These are phyloP conservation scores for Copidosoma aretas DNA, from an alignment of 2,888 invertebrate genomes.

Conservation along the genomic window DNA sequence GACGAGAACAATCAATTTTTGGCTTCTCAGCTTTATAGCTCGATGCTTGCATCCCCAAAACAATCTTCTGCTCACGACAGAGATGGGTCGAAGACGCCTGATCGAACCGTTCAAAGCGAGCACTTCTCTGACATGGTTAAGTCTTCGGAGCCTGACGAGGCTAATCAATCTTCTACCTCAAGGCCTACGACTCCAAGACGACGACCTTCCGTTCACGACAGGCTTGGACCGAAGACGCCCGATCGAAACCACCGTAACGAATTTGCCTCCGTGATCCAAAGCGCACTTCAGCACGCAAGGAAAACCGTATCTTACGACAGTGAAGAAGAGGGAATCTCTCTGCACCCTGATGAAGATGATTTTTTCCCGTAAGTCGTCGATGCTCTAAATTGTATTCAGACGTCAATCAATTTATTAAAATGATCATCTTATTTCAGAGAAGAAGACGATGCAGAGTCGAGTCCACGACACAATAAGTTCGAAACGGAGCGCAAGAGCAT, in stretches of 20 bases:
- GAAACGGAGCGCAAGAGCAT: slow-evolving; percentile 15
- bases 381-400: not conserved
- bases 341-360: slow-evolving; percentile 14
- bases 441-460: slow-evolving; percentile 18
- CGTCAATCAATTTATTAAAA: not conserved
- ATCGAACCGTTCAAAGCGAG: not conserved
- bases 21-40: too few species aligned
- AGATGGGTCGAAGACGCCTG: not conserved
- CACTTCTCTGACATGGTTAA: too few species aligned
- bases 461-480: slow-evolving; percentile 34
- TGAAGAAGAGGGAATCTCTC: slow-evolving; percentile 23
- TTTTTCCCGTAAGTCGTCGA: slow-evolving; percentile 23
- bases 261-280: too few species aligned
- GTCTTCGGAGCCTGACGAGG: too few species aligned
- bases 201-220: too few species aligned
- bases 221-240: too few species aligned
- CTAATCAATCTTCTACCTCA: too few species aligned
- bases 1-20: too few species aligned
- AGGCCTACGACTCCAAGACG: too few species aligned
- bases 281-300: too few species aligned
- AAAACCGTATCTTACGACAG: not conserved
- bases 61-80: slow-evolving; percentile 20
- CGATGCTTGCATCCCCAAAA: not conserved
- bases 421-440: slow-evolving; percentile 12
- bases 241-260: too few species aligned